phyloP scores from a whole-genome alignment of 2,797 vertebrate species.

The Eulemur rubriventer region DNA sequence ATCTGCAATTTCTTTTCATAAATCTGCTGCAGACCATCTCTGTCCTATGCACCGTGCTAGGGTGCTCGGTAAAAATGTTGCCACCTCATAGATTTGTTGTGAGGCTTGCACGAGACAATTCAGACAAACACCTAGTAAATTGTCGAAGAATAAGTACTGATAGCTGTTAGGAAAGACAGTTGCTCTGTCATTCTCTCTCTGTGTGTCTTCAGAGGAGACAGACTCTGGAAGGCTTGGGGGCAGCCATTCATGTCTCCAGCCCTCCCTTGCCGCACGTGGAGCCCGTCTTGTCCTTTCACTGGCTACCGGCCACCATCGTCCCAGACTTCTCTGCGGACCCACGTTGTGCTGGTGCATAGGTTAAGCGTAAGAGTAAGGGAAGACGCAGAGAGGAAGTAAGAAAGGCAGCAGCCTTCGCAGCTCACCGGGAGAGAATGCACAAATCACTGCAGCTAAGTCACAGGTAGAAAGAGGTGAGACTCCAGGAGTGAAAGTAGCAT shows the following conservation, averaged over 20 bases:
- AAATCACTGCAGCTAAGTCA: background rate
- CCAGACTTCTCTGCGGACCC: background rate
- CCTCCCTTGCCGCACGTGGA: background rate
- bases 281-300: background rate
- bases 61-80: background rate
- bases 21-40: background rate
- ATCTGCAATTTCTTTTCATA: background rate
- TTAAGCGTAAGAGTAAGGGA: background rate
- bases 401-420: background rate
- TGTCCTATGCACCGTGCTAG: background rate
- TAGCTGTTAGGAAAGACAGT: background rate
- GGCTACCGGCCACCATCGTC: background rate
- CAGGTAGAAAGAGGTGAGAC: background rate
- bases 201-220: background rate
- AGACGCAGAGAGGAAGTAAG: background rate
- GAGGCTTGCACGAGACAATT: background rate
- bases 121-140: background rate
- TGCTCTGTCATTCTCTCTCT: background rate
- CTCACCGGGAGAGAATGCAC: background rate
- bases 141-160: background rate
- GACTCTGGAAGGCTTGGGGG: background rate
- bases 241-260: background rate
- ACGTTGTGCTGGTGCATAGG: background rate
- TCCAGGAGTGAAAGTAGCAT: background rate
- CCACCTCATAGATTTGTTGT: background rate